Conservation (phyloP, 2,888 invertebrate species). For the Eupithecia insigniata region DNA sequence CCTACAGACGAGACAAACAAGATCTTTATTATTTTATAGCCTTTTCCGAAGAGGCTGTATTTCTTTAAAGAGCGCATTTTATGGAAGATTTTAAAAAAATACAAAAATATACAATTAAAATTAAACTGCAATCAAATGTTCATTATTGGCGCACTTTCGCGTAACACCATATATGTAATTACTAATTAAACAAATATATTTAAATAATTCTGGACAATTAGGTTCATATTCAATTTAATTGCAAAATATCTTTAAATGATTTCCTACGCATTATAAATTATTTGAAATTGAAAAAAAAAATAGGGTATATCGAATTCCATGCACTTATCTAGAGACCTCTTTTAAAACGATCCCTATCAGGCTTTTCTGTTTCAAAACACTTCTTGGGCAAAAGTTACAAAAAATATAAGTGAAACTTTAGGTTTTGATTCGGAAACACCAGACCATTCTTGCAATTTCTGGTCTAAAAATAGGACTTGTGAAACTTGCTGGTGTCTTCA, state of each 20-base stretch:
- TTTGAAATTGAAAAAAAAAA: too few species aligned
- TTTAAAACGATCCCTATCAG: neutral
- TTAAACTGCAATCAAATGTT: neutral
- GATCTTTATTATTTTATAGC: conserved; percentile 5
- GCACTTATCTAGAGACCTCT: too few species aligned
- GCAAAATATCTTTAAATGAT: too few species aligned
- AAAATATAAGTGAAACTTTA: neutral
- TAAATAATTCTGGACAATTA: too few species aligned
- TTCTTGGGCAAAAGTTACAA: neutral
- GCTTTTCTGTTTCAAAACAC: neutral
- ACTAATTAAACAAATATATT: too few species aligned
- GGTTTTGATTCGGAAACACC: neutral
- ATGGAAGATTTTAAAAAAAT: neutral
- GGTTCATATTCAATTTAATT: neutral
- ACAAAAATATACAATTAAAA: neutral
- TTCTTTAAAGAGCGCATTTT: neutral
- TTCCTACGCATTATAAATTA: too few species aligned
- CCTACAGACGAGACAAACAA: conserved; percentile 10
- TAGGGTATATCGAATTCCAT: too few species aligned
- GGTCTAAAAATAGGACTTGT: neutral
- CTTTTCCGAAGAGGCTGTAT: conserved; percentile 6
- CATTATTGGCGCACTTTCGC: neutral
- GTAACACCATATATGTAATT: too few species aligned
- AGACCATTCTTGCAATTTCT: neutral
- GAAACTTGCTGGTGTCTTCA: neutral